Evolutionary conservation across 2,888 invertebrate species (phyloP).

Genomic region (Electrophaes corylata): DNA sequence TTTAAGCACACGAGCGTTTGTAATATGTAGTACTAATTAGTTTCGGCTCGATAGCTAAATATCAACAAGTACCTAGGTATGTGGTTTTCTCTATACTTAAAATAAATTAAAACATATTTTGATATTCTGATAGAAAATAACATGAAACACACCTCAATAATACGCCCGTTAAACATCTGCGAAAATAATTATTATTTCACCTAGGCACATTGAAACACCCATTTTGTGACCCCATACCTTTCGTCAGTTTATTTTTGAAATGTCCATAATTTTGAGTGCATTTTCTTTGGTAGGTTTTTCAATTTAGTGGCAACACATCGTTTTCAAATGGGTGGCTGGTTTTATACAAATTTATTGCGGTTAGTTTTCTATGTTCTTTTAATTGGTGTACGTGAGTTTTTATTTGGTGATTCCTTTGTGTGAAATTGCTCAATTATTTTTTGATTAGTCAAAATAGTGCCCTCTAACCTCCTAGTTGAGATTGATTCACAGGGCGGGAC

Average conservation of each 20-base stretch:
- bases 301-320: conserved; percentile 48
- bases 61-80: conserved; percentile 49
- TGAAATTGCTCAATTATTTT: conserved; percentile 79
- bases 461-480: conserved; percentile 71
- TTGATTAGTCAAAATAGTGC: conserved; percentile 59
- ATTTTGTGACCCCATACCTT: conserved; percentile 40
- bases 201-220: conserved; percentile 52
- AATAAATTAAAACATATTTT: conserved; percentile 42
- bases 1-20: conserved; percentile 48
- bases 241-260: conserved; percentile 46
- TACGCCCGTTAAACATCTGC: conserved; percentile 53
- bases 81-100: conserved; percentile 50
- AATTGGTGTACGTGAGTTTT: conserved; percentile 53
- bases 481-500: conserved; percentile 62
- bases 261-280: conserved; percentile 45
- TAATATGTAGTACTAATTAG: conserved; percentile 43
- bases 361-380: conserved; percentile 39
- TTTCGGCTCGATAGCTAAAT: conserved; percentile 49
- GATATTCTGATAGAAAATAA: conserved; percentile 47
- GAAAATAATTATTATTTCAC: conserved; percentile 48
- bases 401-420: conserved; percentile 68
- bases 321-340: conserved; percentile 39
- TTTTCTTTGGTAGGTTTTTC: conserved; percentile 52
- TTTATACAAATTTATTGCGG: conserved; percentile 45
- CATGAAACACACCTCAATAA: conserved; percentile 56